These are phyloP conservation scores for Agrilus mali DNA, from an alignment of 2,888 invertebrate species.

Conservation along the genomic window DNA sequence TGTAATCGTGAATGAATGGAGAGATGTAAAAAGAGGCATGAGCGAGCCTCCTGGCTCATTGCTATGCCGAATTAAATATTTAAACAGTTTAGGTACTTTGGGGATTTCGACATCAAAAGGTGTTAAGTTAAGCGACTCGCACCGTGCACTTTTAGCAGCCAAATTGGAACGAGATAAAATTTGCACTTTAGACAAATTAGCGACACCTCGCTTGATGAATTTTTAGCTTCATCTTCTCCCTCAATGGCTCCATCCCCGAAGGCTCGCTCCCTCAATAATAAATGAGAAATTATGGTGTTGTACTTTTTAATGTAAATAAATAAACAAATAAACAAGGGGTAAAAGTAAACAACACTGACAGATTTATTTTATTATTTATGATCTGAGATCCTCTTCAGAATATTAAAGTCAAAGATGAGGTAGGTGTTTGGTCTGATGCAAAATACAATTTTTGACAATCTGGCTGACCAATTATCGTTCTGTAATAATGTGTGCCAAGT, in stretches of 20 bases:
- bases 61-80: slow-evolving; percentile 27
- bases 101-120: slow-evolving; percentile 28
- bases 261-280: not conserved
- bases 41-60: too few species aligned
- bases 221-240: not conserved
- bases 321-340: too few species aligned
- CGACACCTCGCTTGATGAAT: slow-evolving; percentile 22
- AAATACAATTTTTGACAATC: too few species aligned
- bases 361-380: too few species aligned
- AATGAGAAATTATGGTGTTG: not conserved
- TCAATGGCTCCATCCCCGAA: not conserved
- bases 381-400: too few species aligned
- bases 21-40: too few species aligned
- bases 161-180: slow-evolving; percentile 27
- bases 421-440: too few species aligned
- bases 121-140: slow-evolving; percentile 27
- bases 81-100: slow-evolving; percentile 25
- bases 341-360: not conserved
- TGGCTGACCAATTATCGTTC: too few species aligned
- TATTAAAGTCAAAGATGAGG: too few species aligned
- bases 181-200: slow-evolving; percentile 28
- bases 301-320: not conserved
- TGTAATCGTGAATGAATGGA: too few species aligned
- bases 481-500: too few species aligned
- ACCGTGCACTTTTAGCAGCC: slow-evolving; percentile 16